These are phyloP conservation scores for Pycnomerus fuliginosus DNA, from an alignment of 2,888 invertebrate genomes.

Conservation along the genomic window DNA sequence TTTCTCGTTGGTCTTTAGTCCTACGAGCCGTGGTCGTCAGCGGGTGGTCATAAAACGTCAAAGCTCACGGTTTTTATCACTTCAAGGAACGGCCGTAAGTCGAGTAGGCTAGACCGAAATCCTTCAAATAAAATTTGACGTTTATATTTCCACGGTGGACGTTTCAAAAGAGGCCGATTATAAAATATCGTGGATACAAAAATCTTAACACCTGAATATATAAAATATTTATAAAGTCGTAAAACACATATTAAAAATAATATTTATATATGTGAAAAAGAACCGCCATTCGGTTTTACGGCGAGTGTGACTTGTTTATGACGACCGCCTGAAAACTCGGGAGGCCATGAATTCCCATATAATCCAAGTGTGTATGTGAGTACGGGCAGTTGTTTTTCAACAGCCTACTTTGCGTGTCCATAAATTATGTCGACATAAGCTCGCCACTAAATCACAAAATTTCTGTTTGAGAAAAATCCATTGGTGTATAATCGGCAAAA, in stretches of 20 bases:
- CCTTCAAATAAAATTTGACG: slow-evolving; percentile 44
- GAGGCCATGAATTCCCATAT: slow-evolving; percentile 40
- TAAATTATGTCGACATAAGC: slow-evolving; percentile 26
- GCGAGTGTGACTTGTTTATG: slow-evolving; percentile 52
- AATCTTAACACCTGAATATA: slow-evolving; percentile 55
- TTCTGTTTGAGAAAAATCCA: no score
- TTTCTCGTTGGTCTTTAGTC: no score
- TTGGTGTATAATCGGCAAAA: no score
- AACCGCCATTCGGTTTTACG: slow-evolving; percentile 50
- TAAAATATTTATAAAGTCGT: slow-evolving; percentile 56
- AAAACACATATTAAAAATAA: slow-evolving; percentile 56
- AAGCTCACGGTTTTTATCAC: no score
- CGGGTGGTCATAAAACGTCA: no score
- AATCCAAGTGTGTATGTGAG: slow-evolving; percentile 27
- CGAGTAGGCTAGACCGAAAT: slow-evolving; percentile 11
- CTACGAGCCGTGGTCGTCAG: no score
- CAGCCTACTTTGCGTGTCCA: slow-evolving; percentile 27
- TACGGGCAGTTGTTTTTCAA: slow-evolving; percentile 27
- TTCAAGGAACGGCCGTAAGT: no score
- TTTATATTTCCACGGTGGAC: slow-evolving; percentile 40
- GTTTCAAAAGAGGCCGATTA: slow-evolving; percentile 38
- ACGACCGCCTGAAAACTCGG: slow-evolving; percentile 45
- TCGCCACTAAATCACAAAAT: slow-evolving; percentile 17
- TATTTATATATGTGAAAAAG: slow-evolving; percentile 55
- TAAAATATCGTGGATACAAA: slow-evolving; percentile 42